Conservation (phyloP, 2,113 vertebrate genomes). For the Nesoenas mayeri region DNA sequence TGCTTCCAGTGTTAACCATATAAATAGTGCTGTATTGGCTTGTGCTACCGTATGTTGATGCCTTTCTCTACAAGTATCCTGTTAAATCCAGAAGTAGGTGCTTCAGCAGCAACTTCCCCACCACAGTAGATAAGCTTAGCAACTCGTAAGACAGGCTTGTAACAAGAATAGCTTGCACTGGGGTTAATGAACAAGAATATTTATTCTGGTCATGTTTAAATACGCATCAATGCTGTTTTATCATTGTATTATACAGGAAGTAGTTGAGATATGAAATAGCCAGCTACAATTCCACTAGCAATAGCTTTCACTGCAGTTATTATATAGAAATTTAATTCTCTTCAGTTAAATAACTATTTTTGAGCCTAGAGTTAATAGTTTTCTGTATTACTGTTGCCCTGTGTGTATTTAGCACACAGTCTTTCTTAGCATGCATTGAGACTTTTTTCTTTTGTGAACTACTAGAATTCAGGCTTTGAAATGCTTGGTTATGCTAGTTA, state of each 20-base stretch:
- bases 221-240: not conserved
- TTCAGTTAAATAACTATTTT: not conserved
- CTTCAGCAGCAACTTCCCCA: not conserved
- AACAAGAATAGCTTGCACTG: not conserved
- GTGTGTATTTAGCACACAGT: not conserved
- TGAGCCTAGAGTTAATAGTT: not conserved
- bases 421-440: not conserved
- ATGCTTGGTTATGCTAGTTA: not conserved
- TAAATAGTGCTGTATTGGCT: not conserved
- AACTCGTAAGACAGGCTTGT: not conserved
- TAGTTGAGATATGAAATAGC: not conserved
- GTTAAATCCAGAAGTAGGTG: not conserved
- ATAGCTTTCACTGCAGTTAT: not conserved
- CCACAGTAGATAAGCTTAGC: not conserved
- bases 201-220: not conserved
- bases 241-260: not conserved
- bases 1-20: not conserved
- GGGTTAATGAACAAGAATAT: fast-evolving
- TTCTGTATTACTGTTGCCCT: not conserved
- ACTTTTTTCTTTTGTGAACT: not conserved
- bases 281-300: not conserved
- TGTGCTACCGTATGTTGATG: not conserved
- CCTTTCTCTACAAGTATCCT: not conserved
- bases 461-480: not conserved
- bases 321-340: not conserved